phyloP scores from a whole-genome alignment of 2,113 vertebrate genomes.

The Oncorhynchus kisutch region DNA sequence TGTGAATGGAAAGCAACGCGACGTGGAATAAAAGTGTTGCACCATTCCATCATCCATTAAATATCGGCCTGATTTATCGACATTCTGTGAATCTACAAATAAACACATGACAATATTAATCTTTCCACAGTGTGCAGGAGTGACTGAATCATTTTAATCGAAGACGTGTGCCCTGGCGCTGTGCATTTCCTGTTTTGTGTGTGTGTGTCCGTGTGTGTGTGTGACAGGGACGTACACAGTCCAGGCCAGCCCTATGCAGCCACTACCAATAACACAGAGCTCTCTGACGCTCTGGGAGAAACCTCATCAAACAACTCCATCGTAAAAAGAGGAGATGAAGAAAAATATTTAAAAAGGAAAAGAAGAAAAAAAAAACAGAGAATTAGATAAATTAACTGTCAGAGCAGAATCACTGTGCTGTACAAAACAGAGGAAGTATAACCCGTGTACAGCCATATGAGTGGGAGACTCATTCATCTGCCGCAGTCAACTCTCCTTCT shows the following conservation, averaged over 20 bases:
- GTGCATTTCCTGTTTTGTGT: background rate
- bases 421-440: background rate
- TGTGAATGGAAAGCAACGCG: constrained; percentile 28
- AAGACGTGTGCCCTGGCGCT: background rate
- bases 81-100: background rate
- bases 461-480: background rate
- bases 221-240: background rate
- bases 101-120: background rate
- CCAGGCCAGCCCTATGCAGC: background rate
- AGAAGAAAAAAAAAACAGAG: no score
- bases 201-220: background rate
- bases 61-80: background rate
- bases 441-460: background rate
- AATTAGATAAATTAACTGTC: background rate
- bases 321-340: background rate
- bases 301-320: background rate
- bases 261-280: background rate
- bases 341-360: no score
- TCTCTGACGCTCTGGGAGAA: background rate
- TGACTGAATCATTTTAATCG: background rate
- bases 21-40: background rate
- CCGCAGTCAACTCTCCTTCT: background rate
- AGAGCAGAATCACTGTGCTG: background rate
- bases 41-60: background rate
- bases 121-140: background rate